Base-by-base conservation (phyloP, 2,888 invertebrate genomes). In the Adela reaumurella region DNA sequence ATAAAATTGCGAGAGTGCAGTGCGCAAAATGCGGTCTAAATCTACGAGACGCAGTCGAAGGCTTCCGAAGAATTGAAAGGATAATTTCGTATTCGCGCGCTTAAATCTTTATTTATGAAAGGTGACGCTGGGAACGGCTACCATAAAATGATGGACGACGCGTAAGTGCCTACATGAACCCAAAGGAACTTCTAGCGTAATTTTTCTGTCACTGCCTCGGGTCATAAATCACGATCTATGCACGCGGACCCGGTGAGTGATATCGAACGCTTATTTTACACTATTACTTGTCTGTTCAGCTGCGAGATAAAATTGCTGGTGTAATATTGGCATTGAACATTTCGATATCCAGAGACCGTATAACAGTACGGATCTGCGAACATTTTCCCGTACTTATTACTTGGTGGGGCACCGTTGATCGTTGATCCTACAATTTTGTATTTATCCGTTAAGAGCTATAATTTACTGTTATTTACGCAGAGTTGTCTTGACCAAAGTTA, bases 1-100 rank as follows among this genome's bases (percentile, higher is more conserved):
- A 52, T 52, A 49, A 49, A 52, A 46, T 47, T 45, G 18, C 45
- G 18, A n/a, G n/a, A n/a, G 17, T 19, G 19, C 5, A n/a, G 42
- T 16, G 47, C 43, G n/a, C 17, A 46, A 19, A 43, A 46, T 19
- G 47, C 47, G 42, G 19, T 5, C 24, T 24, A 4, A 24, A 24
- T 24, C 11, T 11, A 14, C 4, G n/a, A 35, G 35, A 24, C 24
- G 5, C 11, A 8, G n/a, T 35, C 11, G 35, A 35, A 35, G 11
- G 35, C 35, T 35, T 35, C n/a, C 11, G 35, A 35, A 14, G 35
- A 35, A 35, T 35, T 14, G 35, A 35, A 14, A 35, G 35, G n/a
- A 35, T 14, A 4, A 14, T 35, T 35, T 35, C 35, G 35, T 35
- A 35, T 35, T 8, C 35, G 35, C 14, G 35, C 35, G n/a, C 35